Conservation (phyloP, 2,113 vertebrate genomes). For the Seriola aureovittata region DNA sequence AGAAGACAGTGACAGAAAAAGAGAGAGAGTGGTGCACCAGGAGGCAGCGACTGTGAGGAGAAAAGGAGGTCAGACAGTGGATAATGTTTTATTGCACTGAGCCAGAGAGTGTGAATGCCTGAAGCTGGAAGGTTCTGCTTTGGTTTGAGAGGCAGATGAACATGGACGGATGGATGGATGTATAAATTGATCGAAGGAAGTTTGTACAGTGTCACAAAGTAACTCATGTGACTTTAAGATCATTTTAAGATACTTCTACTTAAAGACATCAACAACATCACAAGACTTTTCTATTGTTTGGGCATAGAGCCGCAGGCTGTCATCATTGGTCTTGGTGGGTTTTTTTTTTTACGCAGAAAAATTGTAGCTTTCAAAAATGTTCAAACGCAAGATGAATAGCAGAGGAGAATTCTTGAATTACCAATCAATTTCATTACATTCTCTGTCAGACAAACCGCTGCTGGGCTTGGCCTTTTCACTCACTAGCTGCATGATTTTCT, state of each 20-base stretch:
- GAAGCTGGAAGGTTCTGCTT: conserved; percentile 38
- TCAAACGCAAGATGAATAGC: conserved; percentile 23
- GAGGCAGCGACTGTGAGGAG: conserved; percentile 47
- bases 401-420: conserved; percentile 16
- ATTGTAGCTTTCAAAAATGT: conserved; percentile 15
- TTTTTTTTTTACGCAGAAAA: background rate
- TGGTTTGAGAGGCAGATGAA: conserved; percentile 33
- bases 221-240: conserved; percentile 10
- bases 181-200: background rate
- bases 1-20: background rate
- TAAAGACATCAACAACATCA: background rate
- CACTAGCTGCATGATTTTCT: conserved; percentile 7
- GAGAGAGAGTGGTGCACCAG: background rate
- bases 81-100: conserved; percentile 50
- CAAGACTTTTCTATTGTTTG: background rate
- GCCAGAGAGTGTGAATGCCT: conserved; percentile 34
- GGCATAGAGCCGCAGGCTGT: conserved; percentile 10
- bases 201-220: background rate
- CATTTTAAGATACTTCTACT: background rate
- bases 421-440: conserved; percentile 51
- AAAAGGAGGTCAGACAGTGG: conserved; percentile 70
- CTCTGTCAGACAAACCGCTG: conserved; percentile 45
- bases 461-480: conserved; percentile 40
- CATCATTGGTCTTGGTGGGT: background rate
- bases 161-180: conserved; percentile 9